Conservation (phyloP, 2,113 vertebrate species). For the Sminthopsis crassicaudata region DNA sequence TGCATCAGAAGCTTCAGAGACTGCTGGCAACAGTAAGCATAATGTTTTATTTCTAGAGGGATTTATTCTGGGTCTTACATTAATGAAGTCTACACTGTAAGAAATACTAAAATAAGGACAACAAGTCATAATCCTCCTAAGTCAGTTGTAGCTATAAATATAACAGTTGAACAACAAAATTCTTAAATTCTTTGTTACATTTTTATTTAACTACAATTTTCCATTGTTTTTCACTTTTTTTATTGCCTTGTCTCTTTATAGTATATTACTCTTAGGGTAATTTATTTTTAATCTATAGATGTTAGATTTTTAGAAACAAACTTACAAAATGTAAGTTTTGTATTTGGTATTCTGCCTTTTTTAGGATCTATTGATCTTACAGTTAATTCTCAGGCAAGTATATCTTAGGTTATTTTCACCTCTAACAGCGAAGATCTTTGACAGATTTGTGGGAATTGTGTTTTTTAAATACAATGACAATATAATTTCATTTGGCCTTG, state of each 20-base stretch:
- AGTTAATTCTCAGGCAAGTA: neutral
- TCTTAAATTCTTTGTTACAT: conserved; percentile 11
- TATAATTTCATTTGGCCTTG: conserved; percentile 14
- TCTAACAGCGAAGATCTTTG: conserved; percentile 22
- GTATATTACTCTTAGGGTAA: conserved; percentile 43
- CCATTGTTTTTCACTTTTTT: conserved; percentile 36
- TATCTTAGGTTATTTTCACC: conserved; percentile 28
- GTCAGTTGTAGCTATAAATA: neutral
- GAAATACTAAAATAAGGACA: conserved; percentile 30
- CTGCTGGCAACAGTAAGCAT: conserved; percentile 89
- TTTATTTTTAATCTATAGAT: conserved; percentile 46
- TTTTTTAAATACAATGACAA: conserved; percentile 41
- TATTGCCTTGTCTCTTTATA: conserved; percentile 17
- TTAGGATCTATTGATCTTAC: neutral
- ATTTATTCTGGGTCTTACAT: conserved; percentile 68
- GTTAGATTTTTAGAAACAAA: conserved; percentile 30
- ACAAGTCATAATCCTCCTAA: conserved; percentile 30
- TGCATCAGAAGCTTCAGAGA: conserved; percentile 95
- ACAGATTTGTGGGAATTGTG: conserved; percentile 3
- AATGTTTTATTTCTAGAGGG: conserved; percentile 74
- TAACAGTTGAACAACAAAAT: conserved; percentile 39
- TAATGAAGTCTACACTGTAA: conserved; percentile 60
- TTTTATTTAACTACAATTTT: conserved; percentile 31
- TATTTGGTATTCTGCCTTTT: conserved; percentile 17
- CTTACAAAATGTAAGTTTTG: conserved; percentile 18